Evolutionary conservation across 1,140 invertebrate genomes (phyloP).

Genomic region (Plectrocnemia conspersa): DNA sequence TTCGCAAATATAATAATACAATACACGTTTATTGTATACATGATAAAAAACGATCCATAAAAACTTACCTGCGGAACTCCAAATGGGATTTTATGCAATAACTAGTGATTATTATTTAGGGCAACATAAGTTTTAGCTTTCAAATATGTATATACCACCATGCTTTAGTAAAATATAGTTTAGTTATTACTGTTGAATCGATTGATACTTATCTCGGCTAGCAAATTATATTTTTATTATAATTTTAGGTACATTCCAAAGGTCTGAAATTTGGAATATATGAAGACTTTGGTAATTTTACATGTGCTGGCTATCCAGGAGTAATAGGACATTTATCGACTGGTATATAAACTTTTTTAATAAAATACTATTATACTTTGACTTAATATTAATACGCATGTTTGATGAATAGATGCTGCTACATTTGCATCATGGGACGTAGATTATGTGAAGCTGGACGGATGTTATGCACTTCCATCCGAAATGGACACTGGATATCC

Average conservation of each 20-base stretch:
- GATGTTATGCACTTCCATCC: constrained; percentile 80
- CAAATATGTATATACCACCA: no score
- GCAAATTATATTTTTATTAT: no score
- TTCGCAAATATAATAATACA: no score
- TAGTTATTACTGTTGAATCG: no score
- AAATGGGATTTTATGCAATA: no score
- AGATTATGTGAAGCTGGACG: constrained; percentile 95
- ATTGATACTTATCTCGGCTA: no score
- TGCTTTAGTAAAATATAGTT: no score
- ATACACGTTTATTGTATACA: no score
- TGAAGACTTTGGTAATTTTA: constrained; percentile 92
- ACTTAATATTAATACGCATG: neutral
- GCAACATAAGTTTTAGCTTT: no score
- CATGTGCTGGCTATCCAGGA: constrained; percentile 93
- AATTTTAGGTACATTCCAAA: constrained; percentile 78
- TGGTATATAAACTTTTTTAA: constrained; percentile 36
- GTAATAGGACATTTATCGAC: constrained; percentile 77
- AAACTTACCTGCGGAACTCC: no score
- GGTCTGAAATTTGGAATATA: constrained; percentile 97
- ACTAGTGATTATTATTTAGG: no score
- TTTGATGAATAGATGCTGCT: constrained; percentile 63
- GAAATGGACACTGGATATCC: constrained; percentile 88
- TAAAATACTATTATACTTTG: neutral
- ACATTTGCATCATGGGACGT: constrained; percentile 96
- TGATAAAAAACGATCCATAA: no score